phyloP scores from a whole-genome alignment of 2,888 invertebrate species.

The Cylloceria caligata region DNA sequence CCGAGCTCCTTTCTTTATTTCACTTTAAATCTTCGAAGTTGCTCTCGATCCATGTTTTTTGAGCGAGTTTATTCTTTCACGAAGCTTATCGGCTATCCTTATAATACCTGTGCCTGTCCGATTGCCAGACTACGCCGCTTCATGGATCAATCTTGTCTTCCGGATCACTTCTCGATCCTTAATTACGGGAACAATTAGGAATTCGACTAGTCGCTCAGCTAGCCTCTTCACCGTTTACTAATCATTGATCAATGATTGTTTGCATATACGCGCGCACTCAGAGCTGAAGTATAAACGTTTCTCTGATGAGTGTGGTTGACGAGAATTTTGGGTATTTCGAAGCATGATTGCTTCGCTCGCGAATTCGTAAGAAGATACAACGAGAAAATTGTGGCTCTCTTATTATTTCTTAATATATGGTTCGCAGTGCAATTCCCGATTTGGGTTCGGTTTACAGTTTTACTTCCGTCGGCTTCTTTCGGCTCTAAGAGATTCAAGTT shows the following conservation, averaged over 20 bases:
- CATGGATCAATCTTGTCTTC: slow-evolving; percentile 15
- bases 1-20: slow-evolving; percentile 9
- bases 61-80: slow-evolving; percentile 5
- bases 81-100: slow-evolving; percentile 44
- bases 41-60: not conserved
- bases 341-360: slow-evolving; percentile 2
- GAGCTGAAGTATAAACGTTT: slow-evolving; percentile 30
- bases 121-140: slow-evolving; percentile 7
- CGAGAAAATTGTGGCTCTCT: slow-evolving; percentile 27
- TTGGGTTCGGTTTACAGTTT: slow-evolving; percentile 68
- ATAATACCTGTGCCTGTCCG: slow-evolving; percentile 14
- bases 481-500: slow-evolving; percentile 45
- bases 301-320: slow-evolving; percentile 24
- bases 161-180: slow-evolving; percentile 29
- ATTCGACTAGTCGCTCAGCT: slow-evolving; percentile 5
- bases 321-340: slow-evolving; percentile 23
- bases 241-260: slow-evolving; percentile 23
- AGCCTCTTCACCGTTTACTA: slow-evolving; percentile 4
- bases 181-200: slow-evolving; percentile 8
- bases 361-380: slow-evolving; percentile 29
- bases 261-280: slow-evolving; percentile 49
- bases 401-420: slow-evolving; percentile 63
- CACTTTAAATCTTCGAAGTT: slow-evolving; percentile 2
- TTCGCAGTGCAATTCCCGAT: slow-evolving; percentile 63
- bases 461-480: slow-evolving; percentile 57